Base-by-base conservation (phyloP, 1,140 invertebrate species). In the Aphelenchoides besseyi region DNA sequence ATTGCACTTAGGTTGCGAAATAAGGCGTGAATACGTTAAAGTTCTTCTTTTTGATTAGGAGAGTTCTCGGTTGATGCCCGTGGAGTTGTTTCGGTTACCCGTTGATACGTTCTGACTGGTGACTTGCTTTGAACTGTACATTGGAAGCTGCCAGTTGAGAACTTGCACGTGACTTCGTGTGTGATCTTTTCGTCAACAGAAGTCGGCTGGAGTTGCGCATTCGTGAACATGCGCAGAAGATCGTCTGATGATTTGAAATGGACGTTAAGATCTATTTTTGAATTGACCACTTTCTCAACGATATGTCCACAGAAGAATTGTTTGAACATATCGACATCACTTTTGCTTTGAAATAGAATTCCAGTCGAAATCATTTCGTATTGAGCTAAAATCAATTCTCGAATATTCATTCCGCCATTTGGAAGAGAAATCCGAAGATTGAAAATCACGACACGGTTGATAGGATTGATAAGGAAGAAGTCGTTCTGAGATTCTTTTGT, bases 401-500 rank as follows among this genome's bases (percentile, higher is more conserved):
- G 41, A 12, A 48, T 23, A 23, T 48, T 23, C 12, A 12, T 23
- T 12, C 41, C 41, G 41, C 41, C 41, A 48, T 23, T 48, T 23
- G 41, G 12, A 48, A 48, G 41, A 16, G 41, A 23, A 48, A 16
- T 48, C 23, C 41, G 41, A 48, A 48, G 12, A 23, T 48, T 23
- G n/a, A n/a, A n/a, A n/a, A n/a, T n/a, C n/a, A n/a, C n/a, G n/a
- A n/a, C n/a, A n/a, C 41, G 41, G 12, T 23, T 12, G 41, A 16
- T 23, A 23, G 41, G 12, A 48, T 23, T 48, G 12, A 48, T 12
- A 12, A 12, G 41, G 41, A 48, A 48, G 41, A 48, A 48, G 41
- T 48, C 41, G 23, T 48, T 48, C 41, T 48, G 41, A 12, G 41
- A 12, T 28, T 33, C 18, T 70, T 74, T 36, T 48, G n/a, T 18